Base-by-base conservation (phyloP, 2,888 invertebrate genomes). In the Aplocera efformata region DNA sequence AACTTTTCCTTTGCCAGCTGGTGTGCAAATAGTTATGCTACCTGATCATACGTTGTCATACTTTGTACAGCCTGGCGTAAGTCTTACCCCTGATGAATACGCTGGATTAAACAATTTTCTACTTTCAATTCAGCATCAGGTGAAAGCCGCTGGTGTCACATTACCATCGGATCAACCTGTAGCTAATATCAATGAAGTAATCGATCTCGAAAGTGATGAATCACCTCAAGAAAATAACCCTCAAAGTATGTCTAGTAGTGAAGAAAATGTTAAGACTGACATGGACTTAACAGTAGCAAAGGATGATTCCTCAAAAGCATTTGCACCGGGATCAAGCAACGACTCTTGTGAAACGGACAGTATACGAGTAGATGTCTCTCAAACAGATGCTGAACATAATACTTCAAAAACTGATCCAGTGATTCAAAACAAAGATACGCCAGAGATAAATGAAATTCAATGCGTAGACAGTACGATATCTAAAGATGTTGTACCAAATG, bases 11-110 rank as follows among this genome's bases (percentile, higher is more conserved):
- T 13, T 66, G 25, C 67, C 68, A 8, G 30, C 48, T n/a, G 70
- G 70, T 7, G 61, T 69, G 6, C 54, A 60, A 36, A 48, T 73
- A 39, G 30, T 66, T 7, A 31, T 73, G 9, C 35, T 62, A 17
- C 62, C 65, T 1, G 57, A 61, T 41, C 60, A 63, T 17, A 58
- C 49, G 5, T 9, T 59, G 5, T 53, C 52, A 9, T 58, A 54
- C 20, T 10, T 39, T 6, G 20, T 43, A 8, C 36, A 49, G 10
- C 51, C 36, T 3, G 34, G 40, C 32, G 49, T 50, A 27, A 48
- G 34, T 33, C 40, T 39, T 9, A 40, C 42, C 25, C 32, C 35
- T 9, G 38, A 50, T 9, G 34, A 54, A 31, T 29, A 25, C 9
- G 32, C 28, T 5, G 0, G 31, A 8, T 41, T 55, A 31, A 44